Base-by-base conservation (phyloP, 2,113 vertebrate genomes). In the Gadus macrocephalus region DNA sequence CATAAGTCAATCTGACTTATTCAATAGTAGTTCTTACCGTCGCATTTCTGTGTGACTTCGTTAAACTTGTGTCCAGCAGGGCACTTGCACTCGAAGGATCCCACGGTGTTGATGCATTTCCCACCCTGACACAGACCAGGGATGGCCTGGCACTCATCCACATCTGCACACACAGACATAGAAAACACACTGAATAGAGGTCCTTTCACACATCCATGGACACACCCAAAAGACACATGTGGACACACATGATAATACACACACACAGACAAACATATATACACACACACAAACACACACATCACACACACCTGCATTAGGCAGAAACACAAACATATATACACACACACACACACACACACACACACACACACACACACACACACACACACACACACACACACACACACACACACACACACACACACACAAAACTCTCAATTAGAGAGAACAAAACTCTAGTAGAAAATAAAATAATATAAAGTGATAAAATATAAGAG, bases 101-200 rank as follows among this genome's bases (percentile, higher is more conserved):
- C 97, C 78, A 99, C 96, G 58, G 97, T 99, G 92, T 99, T 99
- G 92, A 98, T 94, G 83, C 97, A 99, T 92, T 95, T 96, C 92
- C 97, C 97, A 79, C 97, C 97, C 80, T 97, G 94, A 92, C 97
- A 99, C 88, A 98, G 93, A 74, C 96, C 97, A 84, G 97, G 97
- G 90, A 99, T 98, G 84, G 96, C 97, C 90, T 99, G 96, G 93
- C 97, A 99, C 90, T 99, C 97, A 66, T 99, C 97, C 93, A 99
- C 97, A 91, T 99, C 97, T 99, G 87, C 75, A 89, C 72, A 90
- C 80, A 84, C 28, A 53, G 28, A 59, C n/a, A 38, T 17, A 65
- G 16, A 49, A 14, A 22, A n/a, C 53, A 68, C 25, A 35, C 55
- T 49, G 8, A 14, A 49, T 49, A 49, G 42, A 14, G 42, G 7